Evolutionary conservation across 2,888 invertebrate genomes (phyloP).

Genomic region (Nowickia ferox): DNA sequence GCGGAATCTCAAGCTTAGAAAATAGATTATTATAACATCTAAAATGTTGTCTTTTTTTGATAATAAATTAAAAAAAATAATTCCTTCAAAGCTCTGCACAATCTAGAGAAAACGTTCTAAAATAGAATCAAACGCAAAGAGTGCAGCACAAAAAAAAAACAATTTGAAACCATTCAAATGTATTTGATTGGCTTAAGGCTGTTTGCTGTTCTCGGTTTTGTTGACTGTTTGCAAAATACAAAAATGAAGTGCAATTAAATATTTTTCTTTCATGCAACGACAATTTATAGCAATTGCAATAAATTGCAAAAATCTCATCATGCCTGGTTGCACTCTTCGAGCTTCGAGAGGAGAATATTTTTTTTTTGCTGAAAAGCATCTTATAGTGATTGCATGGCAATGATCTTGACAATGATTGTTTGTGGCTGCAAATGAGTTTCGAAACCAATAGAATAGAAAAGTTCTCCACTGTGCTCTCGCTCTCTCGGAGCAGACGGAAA

Average conservation of each 20-base stretch:
- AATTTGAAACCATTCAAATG: constrained; percentile 26
- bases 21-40: neutral
- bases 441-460: constrained; percentile 34
- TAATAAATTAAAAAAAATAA: neutral
- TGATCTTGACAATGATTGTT: constrained; percentile 76
- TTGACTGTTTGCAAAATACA: constrained; percentile 22
- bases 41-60: neutral
- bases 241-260: constrained; percentile 16
- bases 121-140: constrained; percentile 18
- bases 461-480: constrained; percentile 37
- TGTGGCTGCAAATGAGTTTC: constrained; percentile 53
- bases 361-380: constrained; percentile 13
- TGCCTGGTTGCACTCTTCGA: constrained; percentile 45
- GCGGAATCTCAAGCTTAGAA: neutral
- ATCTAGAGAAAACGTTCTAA: constrained; percentile 16
- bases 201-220: constrained; percentile 8
- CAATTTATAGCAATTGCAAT: constrained; percentile 50
- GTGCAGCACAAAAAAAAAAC: constrained; percentile 18
- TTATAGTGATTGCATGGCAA: constrained; percentile 48
- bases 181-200: constrained; percentile 44
- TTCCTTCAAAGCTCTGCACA: constrained; percentile 20
- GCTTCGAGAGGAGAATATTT: neutral
- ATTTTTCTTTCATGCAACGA: constrained; percentile 8
- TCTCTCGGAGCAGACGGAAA: constrained; percentile 1
- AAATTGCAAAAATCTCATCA: constrained; percentile 48